Evolutionary conservation across 1,140 invertebrate genomes (phyloP).

Genomic region (Oncopeltus fasciatus): DNA sequence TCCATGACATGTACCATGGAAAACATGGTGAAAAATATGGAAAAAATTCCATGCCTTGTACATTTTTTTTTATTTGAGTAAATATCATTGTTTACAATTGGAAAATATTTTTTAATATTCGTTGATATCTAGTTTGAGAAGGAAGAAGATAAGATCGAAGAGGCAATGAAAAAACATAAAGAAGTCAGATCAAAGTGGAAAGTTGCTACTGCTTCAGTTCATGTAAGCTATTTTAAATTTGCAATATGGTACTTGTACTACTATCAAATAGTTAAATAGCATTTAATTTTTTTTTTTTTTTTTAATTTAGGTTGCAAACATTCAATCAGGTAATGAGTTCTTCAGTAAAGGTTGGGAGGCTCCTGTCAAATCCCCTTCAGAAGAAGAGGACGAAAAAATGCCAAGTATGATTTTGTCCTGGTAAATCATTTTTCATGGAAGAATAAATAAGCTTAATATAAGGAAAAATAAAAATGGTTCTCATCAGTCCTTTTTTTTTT

Average conservation of each 20-base stretch:
- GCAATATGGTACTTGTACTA: background rate
- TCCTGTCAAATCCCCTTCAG: background rate
- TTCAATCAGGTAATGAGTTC: slow-evolving; percentile 24
- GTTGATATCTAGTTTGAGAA: slow-evolving; percentile 19
- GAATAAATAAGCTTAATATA: too few species aligned
- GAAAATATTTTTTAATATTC: background rate
- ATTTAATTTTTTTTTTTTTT: background rate
- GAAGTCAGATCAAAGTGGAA: slow-evolving; percentile 23
- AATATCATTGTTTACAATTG: background rate
- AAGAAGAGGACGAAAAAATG: slow-evolving; percentile 3
- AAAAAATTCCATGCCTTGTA: too few species aligned
- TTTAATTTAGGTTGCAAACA: slow-evolving; percentile 17
- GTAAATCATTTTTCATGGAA: too few species aligned
- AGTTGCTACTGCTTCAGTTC: slow-evolving; percentile 15
- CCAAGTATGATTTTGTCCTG: too few species aligned
- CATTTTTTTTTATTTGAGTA: background rate
- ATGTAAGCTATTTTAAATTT: slow-evolving; percentile 16
- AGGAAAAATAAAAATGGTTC: too few species aligned
- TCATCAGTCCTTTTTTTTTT: too few species aligned
- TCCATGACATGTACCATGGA: too few species aligned
- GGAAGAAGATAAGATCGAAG: slow-evolving; percentile 25
- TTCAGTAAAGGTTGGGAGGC: slow-evolving; percentile 26
- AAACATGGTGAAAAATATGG: too few species aligned
- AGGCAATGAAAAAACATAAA: slow-evolving; percentile 25
- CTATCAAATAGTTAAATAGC: background rate